phyloP scores from a whole-genome alignment of 1,140 invertebrate species.

The Pseudomyrmex concolor region DNA sequence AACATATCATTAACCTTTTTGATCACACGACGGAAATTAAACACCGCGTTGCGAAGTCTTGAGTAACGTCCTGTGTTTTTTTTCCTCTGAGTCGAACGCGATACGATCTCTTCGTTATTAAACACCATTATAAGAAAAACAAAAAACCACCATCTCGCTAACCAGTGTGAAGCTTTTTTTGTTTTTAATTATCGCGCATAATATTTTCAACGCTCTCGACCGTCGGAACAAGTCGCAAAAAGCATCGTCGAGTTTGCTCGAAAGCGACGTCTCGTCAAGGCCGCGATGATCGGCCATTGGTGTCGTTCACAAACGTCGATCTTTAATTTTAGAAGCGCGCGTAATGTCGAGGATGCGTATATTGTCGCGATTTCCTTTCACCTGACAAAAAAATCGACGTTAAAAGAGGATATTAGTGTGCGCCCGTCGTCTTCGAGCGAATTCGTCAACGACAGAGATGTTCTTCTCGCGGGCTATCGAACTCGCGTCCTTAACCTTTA shows the following conservation, averaged over 20 bases:
- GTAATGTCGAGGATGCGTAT: conserved; percentile 60
- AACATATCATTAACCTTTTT: not conserved
- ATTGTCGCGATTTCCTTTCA: conserved; percentile 63
- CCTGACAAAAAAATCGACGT: conserved; percentile 30
- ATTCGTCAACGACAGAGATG: conserved; percentile 25
- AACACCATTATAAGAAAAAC: too few species aligned
- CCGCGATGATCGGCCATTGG: not conserved
- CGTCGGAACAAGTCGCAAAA: not conserved
- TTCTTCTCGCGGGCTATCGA: conserved; percentile 61
- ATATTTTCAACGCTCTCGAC: not conserved
- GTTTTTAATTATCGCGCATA: not conserved
- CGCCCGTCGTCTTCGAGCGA: conserved; percentile 44
- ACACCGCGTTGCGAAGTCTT: not conserved
- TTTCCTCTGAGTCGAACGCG: not conserved
- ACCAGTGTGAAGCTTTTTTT: not conserved
- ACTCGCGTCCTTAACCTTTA: conserved; percentile 74
- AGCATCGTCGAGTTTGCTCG: conserved; percentile 3
- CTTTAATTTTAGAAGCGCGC: conserved; percentile 68
- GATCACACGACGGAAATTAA: not conserved
- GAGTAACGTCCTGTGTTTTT: not conserved
- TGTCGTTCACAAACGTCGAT: conserved; percentile 31
- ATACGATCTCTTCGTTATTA: not conserved
- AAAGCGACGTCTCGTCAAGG: conserved; percentile 14
- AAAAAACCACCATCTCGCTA: too few species aligned
- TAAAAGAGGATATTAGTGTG: conserved; percentile 42